A percentile compares a stretch with the other conserved stretches of the same genome.
Evolutionary conservation across 1,140 invertebrate species (phyloP).

Genomic region (Anastrepha obliqua): DNA sequence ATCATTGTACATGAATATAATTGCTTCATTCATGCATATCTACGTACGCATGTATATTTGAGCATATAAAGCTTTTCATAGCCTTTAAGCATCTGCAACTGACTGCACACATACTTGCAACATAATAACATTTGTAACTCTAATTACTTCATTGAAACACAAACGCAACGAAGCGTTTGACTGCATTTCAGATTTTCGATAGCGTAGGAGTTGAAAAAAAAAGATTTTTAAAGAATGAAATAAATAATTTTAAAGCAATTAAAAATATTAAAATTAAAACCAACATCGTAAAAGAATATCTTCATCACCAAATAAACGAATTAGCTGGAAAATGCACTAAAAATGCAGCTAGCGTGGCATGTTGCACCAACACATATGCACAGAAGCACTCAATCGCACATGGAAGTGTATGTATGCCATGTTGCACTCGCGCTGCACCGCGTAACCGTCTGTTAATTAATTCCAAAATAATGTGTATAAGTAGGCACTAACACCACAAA

Average conservation of each 20-base stretch:
- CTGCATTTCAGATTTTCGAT: neutral
- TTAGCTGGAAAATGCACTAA: constrained; percentile 1
- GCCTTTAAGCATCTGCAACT: too few species aligned
- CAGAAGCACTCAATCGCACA: neutral
- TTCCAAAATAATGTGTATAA: neutral
- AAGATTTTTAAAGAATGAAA: neutral
- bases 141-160: constrained; percentile 2
- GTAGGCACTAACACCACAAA: neutral
- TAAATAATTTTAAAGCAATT: constrained; percentile 10
- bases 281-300: neutral
- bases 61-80: too few species aligned
- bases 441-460: neutral
- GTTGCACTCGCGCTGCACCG: neutral
- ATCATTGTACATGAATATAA: too few species aligned
- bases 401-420: neutral
- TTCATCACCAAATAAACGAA: neutral
- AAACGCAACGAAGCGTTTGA: neutral
- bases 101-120: too few species aligned
- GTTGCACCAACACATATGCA: neutral
- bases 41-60: too few species aligned
- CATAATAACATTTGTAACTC: too few species aligned
- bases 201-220: too few species aligned
- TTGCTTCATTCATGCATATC: too few species aligned
- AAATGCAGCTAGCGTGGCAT: constrained; percentile 7
- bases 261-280: neutral